Evolutionary conservation across 2,113 vertebrate species (phyloP).

Genomic region (Muscicapa adusta): DNA sequence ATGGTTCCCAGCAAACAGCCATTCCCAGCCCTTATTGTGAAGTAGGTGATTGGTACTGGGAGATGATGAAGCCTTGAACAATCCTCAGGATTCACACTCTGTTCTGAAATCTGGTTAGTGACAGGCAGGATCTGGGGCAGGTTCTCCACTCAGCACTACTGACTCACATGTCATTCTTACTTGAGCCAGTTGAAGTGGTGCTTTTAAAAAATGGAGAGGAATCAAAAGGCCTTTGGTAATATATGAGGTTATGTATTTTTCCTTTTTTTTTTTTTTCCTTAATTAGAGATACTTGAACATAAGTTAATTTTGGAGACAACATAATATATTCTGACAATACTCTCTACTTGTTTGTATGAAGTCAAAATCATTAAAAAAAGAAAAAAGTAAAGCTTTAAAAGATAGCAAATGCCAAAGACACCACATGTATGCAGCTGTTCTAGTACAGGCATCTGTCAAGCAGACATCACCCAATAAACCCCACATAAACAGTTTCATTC

Average conservation of each 20-base stretch:
- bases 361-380: constrained; percentile 45
- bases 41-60: background rate
- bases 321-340: constrained; percentile 44
- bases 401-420: constrained; percentile 61
- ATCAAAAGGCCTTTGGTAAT: constrained; percentile 36
- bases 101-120: background rate
- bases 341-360: constrained; percentile 66
- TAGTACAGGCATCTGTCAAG: constrained; percentile 75
- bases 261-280: constrained; percentile 26
- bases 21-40: background rate
- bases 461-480: constrained; percentile 71
- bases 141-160: background rate
- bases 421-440: constrained; percentile 57
- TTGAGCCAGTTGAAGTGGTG: background rate
- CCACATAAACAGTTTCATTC: constrained; percentile 68
- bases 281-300: constrained; percentile 42
- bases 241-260: constrained; percentile 28
- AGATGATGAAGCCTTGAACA: background rate
- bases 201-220: constrained; percentile 31
- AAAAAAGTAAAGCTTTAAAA: constrained; percentile 67
- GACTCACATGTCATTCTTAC: background rate
- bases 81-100: background rate
- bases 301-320: constrained; percentile 60
- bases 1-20: background rate
- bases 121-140: background rate